A percentile compares a stretch with the other conserved stretches of the same genome.
phyloP scores from a whole-genome alignment of 2,888 invertebrate genomes.

The Myathropa florea region DNA sequence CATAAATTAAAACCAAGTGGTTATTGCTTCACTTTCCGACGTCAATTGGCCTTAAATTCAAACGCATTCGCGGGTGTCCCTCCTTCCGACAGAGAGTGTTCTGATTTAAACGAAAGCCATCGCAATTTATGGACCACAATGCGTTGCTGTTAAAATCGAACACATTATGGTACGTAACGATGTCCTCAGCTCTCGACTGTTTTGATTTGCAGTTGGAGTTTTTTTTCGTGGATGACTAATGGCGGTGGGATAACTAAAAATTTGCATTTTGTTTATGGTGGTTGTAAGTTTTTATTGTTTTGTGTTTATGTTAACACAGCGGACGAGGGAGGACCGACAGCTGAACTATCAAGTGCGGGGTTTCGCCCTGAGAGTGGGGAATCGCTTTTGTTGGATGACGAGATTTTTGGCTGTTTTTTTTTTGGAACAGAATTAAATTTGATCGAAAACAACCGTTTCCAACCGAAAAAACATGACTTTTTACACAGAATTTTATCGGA shows the following conservation, averaged over 20 bases:
- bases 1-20: background rate
- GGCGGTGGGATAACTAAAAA: background rate
- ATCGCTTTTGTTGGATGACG: background rate
- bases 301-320: background rate
- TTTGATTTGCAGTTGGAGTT: background rate
- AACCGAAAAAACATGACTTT: no score
- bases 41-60: background rate
- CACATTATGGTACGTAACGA: background rate
- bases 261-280: constrained; percentile 11
- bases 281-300: background rate
- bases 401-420: no score
- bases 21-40: background rate
- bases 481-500: no score
- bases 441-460: no score
- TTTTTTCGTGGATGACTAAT: background rate
- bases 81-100: background rate
- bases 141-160: background rate
- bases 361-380: background rate
- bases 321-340: background rate
- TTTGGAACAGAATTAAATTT: no score
- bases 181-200: background rate
- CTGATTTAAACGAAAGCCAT: background rate
- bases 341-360: background rate
- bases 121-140: background rate
- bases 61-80: background rate